Evolutionary conservation across 2,113 vertebrate species (phyloP).

Genomic region (Forbesichthys agassizii): DNA sequence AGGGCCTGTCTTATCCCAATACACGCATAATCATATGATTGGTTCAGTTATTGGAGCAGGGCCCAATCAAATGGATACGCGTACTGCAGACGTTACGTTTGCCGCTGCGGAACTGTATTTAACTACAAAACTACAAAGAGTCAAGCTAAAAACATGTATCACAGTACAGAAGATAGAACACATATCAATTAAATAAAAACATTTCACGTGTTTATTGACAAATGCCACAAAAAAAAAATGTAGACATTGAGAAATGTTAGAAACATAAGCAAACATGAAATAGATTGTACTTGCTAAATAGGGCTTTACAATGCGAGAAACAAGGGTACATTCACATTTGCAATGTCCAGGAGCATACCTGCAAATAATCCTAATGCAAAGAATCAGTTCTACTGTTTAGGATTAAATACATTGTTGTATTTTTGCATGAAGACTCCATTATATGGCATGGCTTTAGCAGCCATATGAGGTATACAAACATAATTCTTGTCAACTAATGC

Average conservation of each 20-base stretch:
- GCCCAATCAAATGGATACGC: slow-evolving; percentile 58
- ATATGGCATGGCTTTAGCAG: slow-evolving; percentile 55
- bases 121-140: neutral
- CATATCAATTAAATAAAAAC: neutral
- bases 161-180: neutral
- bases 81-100: slow-evolving; percentile 29
- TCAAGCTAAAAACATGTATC: neutral
- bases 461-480: slow-evolving; percentile 59
- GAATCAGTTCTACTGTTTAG: slow-evolving; percentile 22
- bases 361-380: slow-evolving; percentile 55
- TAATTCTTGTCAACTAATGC: slow-evolving; percentile 3
- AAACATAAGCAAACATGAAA: slow-evolving; percentile 32
- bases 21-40: slow-evolving; percentile 39
- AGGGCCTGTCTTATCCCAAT: neutral
- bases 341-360: slow-evolving; percentile 20
- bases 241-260: slow-evolving; percentile 31
- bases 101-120: neutral
- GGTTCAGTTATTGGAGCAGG: neutral
- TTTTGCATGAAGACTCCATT: slow-evolving; percentile 56
- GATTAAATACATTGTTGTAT: slow-evolving; percentile 18
- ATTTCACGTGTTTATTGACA: slow-evolving; percentile 48
- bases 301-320: neutral
- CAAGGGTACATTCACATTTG: slow-evolving; percentile 54
- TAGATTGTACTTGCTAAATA: slow-evolving; percentile 60
- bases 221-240: slow-evolving; percentile 10